Base-by-base conservation (phyloP, 2,113 vertebrate species). In the Eulemur rufifrons region DNA sequence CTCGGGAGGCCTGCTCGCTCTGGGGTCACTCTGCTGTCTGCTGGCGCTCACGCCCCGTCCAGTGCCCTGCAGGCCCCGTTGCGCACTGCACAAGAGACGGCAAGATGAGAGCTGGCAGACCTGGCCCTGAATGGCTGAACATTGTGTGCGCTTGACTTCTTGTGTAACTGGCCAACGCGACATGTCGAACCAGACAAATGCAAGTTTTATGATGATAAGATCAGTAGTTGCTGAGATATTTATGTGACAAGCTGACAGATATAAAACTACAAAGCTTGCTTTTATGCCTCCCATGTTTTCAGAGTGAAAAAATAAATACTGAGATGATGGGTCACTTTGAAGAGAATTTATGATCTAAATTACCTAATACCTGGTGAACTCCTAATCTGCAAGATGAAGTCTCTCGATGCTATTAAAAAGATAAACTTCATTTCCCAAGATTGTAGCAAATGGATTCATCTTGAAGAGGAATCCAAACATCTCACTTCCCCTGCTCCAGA, bases 201-300 rank as follows among this genome's bases (percentile, higher is more conserved):
- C 99, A 99, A 98, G 98, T 99, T 99, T 99, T 99, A 99, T 98
- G 99, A 99, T 99, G 99, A 99, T 99, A 99, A 98, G 99, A 99
- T 99, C 99, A 99, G 99, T 99, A 99, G 99, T 99, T 99, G 99
- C 99, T 99, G 99, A 99, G 99, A 99, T 99, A 99, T 99, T 99
- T 99, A 99, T 99, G 99, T 99, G 99, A 99, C 99, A 99, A 95
- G 97, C 98, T 99, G 99, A 99, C 99, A 98, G 99, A 99, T 99
- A 98, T 97, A 98, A 99, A 99, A 98, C 98, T 98, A 98, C 98
- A 99, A 99, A 99, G 98, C 97, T 98, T 98, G 98, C 98, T 98
- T 98, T 99, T 98, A 98, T 98, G 98, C 98, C 97, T 98, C 98
- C 98, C 97, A 97, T 98, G 98, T 97, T 98, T 97, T 98, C 93